These are phyloP conservation scores for Drosophila grimshawi DNA, from an alignment of 1,140 invertebrate genomes.

Conservation along the genomic window DNA sequence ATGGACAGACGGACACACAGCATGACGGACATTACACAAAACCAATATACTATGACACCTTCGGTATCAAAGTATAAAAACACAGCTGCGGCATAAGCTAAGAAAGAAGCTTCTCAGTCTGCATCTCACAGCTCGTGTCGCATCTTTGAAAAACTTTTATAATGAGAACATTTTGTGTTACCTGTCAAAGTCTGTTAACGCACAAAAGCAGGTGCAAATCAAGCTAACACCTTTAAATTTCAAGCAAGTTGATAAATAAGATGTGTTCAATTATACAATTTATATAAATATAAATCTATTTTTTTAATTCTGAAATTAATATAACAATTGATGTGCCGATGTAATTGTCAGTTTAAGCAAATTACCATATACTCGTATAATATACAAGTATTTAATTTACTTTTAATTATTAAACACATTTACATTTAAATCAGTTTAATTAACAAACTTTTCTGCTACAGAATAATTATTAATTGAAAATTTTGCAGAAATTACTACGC, in stretches of 20 bases:
- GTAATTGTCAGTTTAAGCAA: too few species aligned
- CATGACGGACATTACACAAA: too few species aligned
- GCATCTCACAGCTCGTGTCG: constrained; percentile 36
- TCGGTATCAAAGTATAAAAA: too few species aligned
- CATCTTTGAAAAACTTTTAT: constrained; percentile 18
- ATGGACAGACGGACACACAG: too few species aligned
- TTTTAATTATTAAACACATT: neutral
- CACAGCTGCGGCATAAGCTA: constrained; percentile 50
- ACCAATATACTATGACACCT: too few species aligned
- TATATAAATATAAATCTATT: too few species aligned
- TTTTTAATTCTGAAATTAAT: too few species aligned
- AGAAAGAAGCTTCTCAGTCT: constrained; percentile 23
- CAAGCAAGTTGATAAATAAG: neutral
- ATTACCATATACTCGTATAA: neutral
- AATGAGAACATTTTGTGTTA: constrained; percentile 43
- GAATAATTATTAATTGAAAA: constrained; percentile 58
- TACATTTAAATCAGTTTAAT: constrained; percentile 29
- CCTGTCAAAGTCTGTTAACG: constrained; percentile 33
- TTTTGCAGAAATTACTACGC: constrained; percentile 2
- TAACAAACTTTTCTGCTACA: constrained; percentile 47
- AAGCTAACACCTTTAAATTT: neutral
- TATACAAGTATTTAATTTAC: neutral
- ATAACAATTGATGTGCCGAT: too few species aligned
- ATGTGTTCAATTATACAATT: neutral
- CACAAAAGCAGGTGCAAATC: neutral